Evolutionary conservation across 2,888 invertebrate genomes (phyloP).

Genomic region (Scaptomyza polygonia): DNA sequence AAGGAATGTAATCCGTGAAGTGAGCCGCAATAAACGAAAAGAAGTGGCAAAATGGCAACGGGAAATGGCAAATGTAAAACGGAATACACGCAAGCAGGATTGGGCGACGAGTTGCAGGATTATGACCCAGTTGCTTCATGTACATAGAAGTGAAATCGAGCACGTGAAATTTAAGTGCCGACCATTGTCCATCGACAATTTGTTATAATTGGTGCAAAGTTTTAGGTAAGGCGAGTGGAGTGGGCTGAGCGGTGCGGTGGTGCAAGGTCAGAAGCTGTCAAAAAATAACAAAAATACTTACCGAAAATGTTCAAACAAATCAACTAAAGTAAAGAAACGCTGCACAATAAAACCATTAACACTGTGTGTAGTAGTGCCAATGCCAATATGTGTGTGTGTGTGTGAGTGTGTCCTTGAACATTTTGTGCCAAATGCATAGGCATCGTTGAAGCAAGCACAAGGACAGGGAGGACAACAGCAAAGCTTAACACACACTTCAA

Average conservation of each 20-base stretch:
- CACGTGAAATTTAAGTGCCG: conserved; percentile 68
- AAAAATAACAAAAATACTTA: conserved; percentile 22
- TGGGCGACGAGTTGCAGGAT: conserved; percentile 40
- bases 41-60: conserved; percentile 31
- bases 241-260: background rate
- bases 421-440: conserved; percentile 71
- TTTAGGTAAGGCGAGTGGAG: background rate
- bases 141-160: conserved; percentile 73
- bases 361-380: conserved; percentile 24
- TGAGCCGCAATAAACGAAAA: conserved; percentile 14
- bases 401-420: conserved; percentile 78
- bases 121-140: conserved; percentile 57
- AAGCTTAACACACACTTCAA: conserved; percentile 72
- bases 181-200: conserved; percentile 58
- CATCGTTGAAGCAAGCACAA: conserved; percentile 21
- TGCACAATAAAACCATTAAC: conserved; percentile 66
- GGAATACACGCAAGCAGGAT: background rate
- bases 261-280: conserved; percentile 54
- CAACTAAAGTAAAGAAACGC: conserved; percentile 60
- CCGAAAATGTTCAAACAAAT: conserved; percentile 61
- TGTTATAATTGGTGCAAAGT: conserved; percentile 59
- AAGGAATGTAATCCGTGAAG: conserved; percentile 35
- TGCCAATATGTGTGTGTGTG: conserved; percentile 8
- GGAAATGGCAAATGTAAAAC: conserved; percentile 8
- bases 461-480: conserved; percentile 38